phyloP scores from a whole-genome alignment of 2,113 vertebrate genomes.

The Bagarius yarrelli region DNA sequence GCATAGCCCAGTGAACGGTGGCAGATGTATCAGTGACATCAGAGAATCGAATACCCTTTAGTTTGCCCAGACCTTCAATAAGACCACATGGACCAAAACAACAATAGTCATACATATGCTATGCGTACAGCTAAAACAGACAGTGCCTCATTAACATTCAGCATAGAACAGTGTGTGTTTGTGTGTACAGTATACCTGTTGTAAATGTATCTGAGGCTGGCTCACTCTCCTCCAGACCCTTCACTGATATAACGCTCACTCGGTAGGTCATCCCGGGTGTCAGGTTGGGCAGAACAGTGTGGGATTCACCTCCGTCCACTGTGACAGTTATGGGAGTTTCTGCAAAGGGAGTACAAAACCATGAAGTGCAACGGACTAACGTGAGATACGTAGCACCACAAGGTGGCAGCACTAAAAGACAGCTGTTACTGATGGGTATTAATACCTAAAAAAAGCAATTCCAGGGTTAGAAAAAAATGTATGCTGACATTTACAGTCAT shows the following conservation, averaged over 20 bases:
- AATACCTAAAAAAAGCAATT: too few species aligned
- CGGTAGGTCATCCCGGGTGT: conserved; percentile 83
- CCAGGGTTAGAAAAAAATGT: too few species aligned
- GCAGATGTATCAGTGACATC: conserved; percentile 88
- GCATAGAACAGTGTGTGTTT: neutral
- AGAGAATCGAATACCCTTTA: conserved; percentile 85
- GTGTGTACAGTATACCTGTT: conserved; percentile 74
- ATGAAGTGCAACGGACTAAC: too few species aligned
- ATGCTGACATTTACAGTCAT: too few species aligned
- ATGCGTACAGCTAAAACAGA: neutral
- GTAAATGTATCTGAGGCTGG: conserved; percentile 80
- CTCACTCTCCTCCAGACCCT: conserved; percentile 87
- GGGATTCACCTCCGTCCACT: conserved; percentile 77
- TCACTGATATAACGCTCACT: conserved; percentile 80
- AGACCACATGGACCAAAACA: conserved; percentile 29
- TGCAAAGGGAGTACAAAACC: conserved; percentile 55
- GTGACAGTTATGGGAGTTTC: conserved; percentile 76
- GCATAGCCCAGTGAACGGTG: conserved; percentile 82
- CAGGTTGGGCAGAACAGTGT: conserved; percentile 77
- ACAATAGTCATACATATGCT: conserved; percentile 1
- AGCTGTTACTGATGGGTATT: conserved; percentile 18
- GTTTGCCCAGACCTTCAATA: conserved; percentile 79
- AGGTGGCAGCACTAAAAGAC: neutral
- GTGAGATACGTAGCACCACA: conserved; percentile 36
- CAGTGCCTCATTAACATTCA: neutral